Evolutionary conservation across 2,888 invertebrate genomes (phyloP).

Genomic region (Parelbella ahira): DNA sequence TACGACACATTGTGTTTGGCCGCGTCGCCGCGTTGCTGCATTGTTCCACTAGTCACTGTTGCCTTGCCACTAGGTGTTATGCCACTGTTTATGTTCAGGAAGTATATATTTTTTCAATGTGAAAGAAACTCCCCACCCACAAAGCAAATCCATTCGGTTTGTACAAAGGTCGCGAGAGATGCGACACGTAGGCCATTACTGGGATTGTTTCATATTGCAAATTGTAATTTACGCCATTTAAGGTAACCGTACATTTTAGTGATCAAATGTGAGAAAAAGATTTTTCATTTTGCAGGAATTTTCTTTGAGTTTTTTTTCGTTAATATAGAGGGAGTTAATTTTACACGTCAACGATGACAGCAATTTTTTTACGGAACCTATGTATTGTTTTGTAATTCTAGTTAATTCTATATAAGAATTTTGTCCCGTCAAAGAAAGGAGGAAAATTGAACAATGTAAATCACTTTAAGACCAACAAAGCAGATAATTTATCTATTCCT

Average conservation of each 20-base stretch:
- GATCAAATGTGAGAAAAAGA: too few species aligned
- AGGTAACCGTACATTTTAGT: constrained; percentile 9
- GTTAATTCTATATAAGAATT: too few species aligned
- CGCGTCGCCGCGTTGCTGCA: constrained; percentile 48
- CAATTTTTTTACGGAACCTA: too few species aligned
- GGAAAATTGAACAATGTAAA: constrained; percentile 2
- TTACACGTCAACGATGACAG: too few species aligned
- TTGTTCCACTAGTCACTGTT: constrained; percentile 56
- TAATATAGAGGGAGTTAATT: too few species aligned
- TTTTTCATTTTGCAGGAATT: too few species aligned
- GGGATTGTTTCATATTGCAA: constrained; percentile 42
- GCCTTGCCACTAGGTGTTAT: constrained; percentile 52
- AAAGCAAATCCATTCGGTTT: constrained; percentile 67
- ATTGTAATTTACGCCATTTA: constrained; percentile 19
- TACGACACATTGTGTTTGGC: constrained; percentile 60
- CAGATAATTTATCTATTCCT: neutral
- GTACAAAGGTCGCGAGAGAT: constrained; percentile 47
- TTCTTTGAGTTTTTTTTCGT: too few species aligned
- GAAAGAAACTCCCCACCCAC: constrained; percentile 53
- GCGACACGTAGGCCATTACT: constrained; percentile 55
- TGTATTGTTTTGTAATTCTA: too few species aligned
- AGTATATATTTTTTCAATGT: constrained; percentile 53
- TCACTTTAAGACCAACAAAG: constrained; percentile 7
- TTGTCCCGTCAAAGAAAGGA: neutral
- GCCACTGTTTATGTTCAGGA: constrained; percentile 54